A percentile compares a stretch with the other conserved stretches of the same genome.
Conservation (phyloP, 2,888 invertebrate species). For the Acronicta psi region DNA sequence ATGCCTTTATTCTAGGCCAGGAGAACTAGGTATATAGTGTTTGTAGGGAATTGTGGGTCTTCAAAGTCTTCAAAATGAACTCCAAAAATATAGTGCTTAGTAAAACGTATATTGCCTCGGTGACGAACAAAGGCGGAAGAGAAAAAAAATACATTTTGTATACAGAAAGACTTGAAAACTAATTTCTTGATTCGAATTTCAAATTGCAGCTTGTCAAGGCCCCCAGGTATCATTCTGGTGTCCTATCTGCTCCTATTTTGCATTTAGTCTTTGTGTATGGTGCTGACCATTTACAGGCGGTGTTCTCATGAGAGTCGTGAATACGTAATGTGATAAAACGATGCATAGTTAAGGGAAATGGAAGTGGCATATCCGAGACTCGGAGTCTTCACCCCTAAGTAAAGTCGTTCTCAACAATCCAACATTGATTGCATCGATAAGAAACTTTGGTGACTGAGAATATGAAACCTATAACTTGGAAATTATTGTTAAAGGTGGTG, state of each 20-base stretch:
- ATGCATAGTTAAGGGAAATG: slow-evolving; percentile 72
- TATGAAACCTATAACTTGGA: slow-evolving; percentile 21
- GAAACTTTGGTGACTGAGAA: slow-evolving; percentile 41
- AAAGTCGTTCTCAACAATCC: slow-evolving; percentile 35
- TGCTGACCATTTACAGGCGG: slow-evolving; percentile 70
- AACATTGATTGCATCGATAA: slow-evolving; percentile 51
- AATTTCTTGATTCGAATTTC: too few species aligned
- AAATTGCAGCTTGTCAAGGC: too few species aligned
- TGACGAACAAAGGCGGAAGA: too few species aligned
- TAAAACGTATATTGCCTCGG: too few species aligned
- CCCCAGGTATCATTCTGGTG: slow-evolving; percentile 5
- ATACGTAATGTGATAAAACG: slow-evolving; percentile 76
- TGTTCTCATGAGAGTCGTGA: slow-evolving; percentile 67
- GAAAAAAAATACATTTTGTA: too few species aligned
- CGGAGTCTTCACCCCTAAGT: slow-evolving; percentile 43
- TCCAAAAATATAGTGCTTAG: too few species aligned
- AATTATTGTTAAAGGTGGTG: slow-evolving; percentile 21
- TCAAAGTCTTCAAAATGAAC: too few species aligned
- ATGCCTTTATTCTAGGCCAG: too few species aligned
- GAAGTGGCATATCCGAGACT: slow-evolving; percentile 56
- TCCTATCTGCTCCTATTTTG: slow-evolving; percentile 15
- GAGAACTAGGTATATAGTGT: too few species aligned
- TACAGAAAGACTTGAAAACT: too few species aligned
- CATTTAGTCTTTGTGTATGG: slow-evolving; percentile 53
- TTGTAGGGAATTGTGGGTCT: too few species aligned